phyloP scores from a whole-genome alignment of 2,113 vertebrate genomes.

The Gobius niger region DNA sequence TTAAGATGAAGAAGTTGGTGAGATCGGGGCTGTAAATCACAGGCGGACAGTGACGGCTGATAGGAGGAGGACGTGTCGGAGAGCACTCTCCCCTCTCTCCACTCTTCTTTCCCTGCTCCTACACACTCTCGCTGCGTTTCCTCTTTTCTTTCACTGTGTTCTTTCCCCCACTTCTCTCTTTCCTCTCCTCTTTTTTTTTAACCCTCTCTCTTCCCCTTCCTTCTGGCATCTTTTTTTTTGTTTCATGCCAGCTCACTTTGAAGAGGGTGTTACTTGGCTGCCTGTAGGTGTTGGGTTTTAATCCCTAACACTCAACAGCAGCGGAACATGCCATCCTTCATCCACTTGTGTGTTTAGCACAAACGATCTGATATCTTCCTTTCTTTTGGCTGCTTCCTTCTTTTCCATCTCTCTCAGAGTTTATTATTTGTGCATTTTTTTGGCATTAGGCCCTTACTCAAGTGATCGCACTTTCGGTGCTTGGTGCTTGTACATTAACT shows the following conservation, averaged over 20 bases:
- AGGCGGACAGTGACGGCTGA: conserved; percentile 37
- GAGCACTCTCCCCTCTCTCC: conserved; percentile 1
- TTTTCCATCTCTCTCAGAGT: neutral
- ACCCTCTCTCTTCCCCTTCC: too few relatives aligned
- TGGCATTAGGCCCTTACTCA: too few relatives aligned
- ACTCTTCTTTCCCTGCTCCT: neutral
- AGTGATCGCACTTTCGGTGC: too few relatives aligned
- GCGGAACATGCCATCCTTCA: conserved; percentile 20
- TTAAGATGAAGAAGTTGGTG: conserved; percentile 1
- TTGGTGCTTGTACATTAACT: too few relatives aligned
- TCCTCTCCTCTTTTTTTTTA: neutral
- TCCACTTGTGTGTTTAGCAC: conserved; percentile 16
- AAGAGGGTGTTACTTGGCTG: conserved; percentile 61
- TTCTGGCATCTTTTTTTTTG: neutral
- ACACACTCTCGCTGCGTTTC: too few relatives aligned
- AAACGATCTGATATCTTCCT: neutral
- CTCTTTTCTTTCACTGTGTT: neutral
- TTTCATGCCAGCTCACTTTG: conserved; percentile 27
- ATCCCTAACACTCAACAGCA: conserved; percentile 43
- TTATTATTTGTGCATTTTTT: neutral
- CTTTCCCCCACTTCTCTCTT: neutral
- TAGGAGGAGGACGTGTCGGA: conserved; percentile 35
- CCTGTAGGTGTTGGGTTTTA: conserved; percentile 50
- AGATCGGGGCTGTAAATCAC: conserved; percentile 35
- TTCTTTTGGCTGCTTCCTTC: too few relatives aligned